A percentile compares a stretch with the other conserved stretches of the same genome.
Evolutionary conservation across 2,113 vertebrate genomes (phyloP).

Genomic region (Strix aluco): DNA sequence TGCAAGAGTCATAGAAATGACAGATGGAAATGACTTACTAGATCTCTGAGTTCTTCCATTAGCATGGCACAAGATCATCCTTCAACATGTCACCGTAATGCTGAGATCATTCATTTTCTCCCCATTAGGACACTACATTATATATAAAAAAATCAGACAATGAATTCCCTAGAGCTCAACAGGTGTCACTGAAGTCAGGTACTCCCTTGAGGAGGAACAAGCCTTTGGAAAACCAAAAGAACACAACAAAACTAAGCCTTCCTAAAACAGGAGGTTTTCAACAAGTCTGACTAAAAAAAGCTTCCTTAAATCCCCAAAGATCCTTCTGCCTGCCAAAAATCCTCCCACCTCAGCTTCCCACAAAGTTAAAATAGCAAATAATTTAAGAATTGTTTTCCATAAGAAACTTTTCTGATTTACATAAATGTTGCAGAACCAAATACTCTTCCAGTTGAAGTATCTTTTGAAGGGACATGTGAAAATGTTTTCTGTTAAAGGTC

Average conservation of each 20-base stretch:
- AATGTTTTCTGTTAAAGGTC: neutral
- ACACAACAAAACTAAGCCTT: neutral
- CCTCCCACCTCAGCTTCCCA: neutral
- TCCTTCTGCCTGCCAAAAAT: neutral
- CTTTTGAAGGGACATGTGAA: neutral
- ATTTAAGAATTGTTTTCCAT: neutral
- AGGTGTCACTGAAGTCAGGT: neutral
- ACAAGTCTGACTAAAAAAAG: neutral
- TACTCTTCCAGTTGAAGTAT: neutral
- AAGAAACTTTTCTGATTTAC: neutral
- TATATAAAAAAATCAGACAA: neutral
- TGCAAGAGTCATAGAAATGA: neutral
- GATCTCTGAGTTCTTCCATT: neutral
- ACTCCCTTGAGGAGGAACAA: neutral
- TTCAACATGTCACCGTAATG: neutral
- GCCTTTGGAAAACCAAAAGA: neutral
- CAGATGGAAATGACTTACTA: neutral
- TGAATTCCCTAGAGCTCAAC: neutral
- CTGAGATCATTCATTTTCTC: neutral
- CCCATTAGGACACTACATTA: neutral
- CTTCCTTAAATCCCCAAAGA: neutral
- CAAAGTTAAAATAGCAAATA: neutral
- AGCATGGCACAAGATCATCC: neutral
- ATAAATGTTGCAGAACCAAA: neutral
- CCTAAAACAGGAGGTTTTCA: neutral